phyloP scores from a whole-genome alignment of 2,888 invertebrate species.

The Campoplex nolae region DNA sequence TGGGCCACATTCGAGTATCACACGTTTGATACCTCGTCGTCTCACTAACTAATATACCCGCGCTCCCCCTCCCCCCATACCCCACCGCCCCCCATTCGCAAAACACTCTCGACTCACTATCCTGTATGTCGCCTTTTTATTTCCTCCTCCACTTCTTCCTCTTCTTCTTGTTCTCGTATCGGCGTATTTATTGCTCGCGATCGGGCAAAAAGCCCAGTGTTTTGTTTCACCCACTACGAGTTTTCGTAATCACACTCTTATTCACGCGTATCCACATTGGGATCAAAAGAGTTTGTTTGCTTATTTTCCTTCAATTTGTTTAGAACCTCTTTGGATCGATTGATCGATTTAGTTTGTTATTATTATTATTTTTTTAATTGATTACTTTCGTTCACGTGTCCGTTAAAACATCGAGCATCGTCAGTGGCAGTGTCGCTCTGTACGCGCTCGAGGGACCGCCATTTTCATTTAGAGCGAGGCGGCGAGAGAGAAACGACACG shows the following conservation, averaged over 20 bases:
- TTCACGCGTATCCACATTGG: constrained; percentile 13
- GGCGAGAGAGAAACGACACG: constrained; percentile 66
- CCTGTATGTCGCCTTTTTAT: constrained; percentile 27
- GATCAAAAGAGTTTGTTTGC: not conserved
- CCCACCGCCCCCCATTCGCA: constrained; percentile 42
- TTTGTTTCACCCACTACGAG: constrained; percentile 39
- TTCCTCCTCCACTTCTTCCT: constrained; percentile 43
- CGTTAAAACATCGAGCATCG: constrained; percentile 74
- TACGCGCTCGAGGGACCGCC: constrained; percentile 80
- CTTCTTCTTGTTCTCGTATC: constrained; percentile 40
- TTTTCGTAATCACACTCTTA: constrained; percentile 5
- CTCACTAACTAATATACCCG: constrained; percentile 59
- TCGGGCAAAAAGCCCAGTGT: constrained; percentile 31
- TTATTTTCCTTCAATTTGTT: not conserved
- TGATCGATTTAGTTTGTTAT: not conserved
- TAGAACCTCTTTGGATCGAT: not conserved
- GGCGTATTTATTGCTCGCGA: constrained; percentile 44
- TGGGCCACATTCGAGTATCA: constrained; percentile 74
- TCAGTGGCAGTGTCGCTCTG: constrained; percentile 76
- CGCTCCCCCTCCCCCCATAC: constrained; percentile 49
- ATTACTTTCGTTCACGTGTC: constrained; percentile 73
- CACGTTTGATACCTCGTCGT: constrained; percentile 58
- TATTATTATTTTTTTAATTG: constrained; percentile 31
- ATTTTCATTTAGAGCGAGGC: constrained; percentile 81
- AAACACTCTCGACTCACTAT: constrained; percentile 52